A percentile compares a stretch with the other conserved stretches of the same genome.
phyloP scores from a whole-genome alignment of 1,140 invertebrate species.

The Tetraneura akinire region DNA sequence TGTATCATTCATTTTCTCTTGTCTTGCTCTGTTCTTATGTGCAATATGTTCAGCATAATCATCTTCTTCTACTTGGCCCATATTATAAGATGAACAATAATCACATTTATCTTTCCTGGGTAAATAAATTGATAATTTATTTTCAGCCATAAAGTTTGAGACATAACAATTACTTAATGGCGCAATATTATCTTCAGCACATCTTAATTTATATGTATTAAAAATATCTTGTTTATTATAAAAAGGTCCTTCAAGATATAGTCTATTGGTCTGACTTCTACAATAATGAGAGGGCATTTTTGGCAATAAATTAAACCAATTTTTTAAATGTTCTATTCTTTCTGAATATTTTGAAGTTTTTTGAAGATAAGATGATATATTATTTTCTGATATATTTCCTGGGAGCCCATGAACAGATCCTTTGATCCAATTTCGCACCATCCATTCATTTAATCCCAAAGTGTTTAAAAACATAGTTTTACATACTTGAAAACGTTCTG shows the following conservation, averaged over 20 bases:
- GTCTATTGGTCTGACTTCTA: slow-evolving; percentile 9
- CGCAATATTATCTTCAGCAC: background rate
- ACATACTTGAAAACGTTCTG: too few relatives aligned
- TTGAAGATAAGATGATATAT: background rate
- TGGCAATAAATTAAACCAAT: background rate
- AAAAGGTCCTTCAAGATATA: background rate
- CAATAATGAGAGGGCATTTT: slow-evolving; percentile 15
- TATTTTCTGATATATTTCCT: background rate
- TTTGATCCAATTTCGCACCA: background rate
- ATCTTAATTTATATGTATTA: background rate
- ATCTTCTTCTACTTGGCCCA: background rate
- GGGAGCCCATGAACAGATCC: background rate
- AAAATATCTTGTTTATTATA: background rate
- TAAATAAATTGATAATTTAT: background rate
- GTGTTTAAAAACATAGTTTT: too few relatives aligned
- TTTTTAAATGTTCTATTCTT: slow-evolving; percentile 14
- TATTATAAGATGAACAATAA: background rate
- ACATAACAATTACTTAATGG: background rate
- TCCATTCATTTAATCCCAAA: slow-evolving; percentile 12
- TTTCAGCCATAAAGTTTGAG: background rate
- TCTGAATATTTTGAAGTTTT: background rate
- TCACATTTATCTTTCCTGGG: background rate
- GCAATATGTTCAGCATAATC: background rate
- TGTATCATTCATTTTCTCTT: background rate
- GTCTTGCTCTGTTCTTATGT: background rate